These are phyloP conservation scores for Lasiurus cinereus DNA, from an alignment of 2,113 vertebrate species.

Conservation along the genomic window DNA sequence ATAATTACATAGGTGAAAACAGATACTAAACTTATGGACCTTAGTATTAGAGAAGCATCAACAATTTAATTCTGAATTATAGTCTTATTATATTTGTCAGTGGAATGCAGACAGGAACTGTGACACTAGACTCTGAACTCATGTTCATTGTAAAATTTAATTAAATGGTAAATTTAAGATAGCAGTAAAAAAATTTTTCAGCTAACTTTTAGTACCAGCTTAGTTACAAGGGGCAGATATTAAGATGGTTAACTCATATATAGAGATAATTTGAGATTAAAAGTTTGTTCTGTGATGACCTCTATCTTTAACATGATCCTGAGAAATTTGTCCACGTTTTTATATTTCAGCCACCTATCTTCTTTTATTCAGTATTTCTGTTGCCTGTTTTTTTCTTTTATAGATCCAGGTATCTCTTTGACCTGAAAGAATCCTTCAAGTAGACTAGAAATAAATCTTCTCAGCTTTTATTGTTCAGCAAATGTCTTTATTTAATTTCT, in stretches of 20 bases:
- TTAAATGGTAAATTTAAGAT: conserved; percentile 75
- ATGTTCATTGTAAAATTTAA: background rate
- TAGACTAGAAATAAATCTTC: conserved; percentile 6
- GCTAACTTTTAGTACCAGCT: conserved; percentile 65
- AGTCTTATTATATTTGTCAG: background rate
- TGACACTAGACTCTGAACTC: conserved; percentile 60
- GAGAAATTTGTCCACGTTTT: conserved; percentile 90
- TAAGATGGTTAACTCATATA: conserved; percentile 36
- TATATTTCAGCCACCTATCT: conserved; percentile 91
- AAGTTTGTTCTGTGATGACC: conserved; percentile 88
- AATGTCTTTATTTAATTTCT: conserved; percentile 26
- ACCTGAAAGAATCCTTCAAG: background rate
- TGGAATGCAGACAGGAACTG: conserved; percentile 57
- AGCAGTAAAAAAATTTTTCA: conserved; percentile 16
- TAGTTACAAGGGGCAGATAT: conserved; percentile 34
- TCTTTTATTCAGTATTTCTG: conserved; percentile 86
- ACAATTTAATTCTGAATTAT: conserved; percentile 37
- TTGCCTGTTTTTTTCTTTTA: background rate
- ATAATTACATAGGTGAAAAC: background rate
- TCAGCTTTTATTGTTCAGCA: background rate
- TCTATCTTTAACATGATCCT: conserved; percentile 89
- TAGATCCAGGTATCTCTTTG: background rate
- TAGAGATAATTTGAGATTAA: conserved; percentile 70
- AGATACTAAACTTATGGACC: background rate
- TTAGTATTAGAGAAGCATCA: background rate